Evolutionary conservation across 2,797 vertebrate genomes (phyloP).

Genomic region (Trematocara caparti): DNA sequence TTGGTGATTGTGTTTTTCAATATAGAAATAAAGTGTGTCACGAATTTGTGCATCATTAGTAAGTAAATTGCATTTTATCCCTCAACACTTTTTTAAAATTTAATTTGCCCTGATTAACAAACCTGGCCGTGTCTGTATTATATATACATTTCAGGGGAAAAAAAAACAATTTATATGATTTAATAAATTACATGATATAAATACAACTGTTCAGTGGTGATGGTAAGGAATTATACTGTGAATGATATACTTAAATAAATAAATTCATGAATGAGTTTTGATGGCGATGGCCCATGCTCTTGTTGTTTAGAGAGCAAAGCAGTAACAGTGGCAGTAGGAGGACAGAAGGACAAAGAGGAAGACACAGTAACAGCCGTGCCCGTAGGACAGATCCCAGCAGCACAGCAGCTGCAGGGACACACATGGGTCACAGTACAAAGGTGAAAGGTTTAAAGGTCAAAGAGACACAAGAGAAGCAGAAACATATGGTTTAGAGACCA

Average conservation of each 20-base stretch:
- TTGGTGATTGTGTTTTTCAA: not conserved
- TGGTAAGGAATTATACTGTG: not conserved
- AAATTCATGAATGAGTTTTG: not conserved
- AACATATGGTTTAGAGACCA: slow-evolving; percentile 30
- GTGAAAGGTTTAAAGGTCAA: slow-evolving; percentile 27
- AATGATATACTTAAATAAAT: not conserved
- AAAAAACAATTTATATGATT: not conserved
- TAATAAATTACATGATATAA: not conserved
- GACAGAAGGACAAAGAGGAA: slow-evolving; percentile 61
- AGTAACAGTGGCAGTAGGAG: slow-evolving; percentile 61
- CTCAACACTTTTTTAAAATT: not conserved
- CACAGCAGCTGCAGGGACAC: slow-evolving; percentile 52
- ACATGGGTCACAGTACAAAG: slow-evolving; percentile 1
- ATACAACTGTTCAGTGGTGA: not conserved
- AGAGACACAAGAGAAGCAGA: slow-evolving; percentile 15
- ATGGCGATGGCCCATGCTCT: not conserved
- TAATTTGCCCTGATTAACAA: not conserved
- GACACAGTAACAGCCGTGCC: slow-evolving; percentile 52
- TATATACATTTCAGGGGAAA: not conserved
- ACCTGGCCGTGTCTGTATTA: not conserved
- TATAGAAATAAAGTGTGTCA: not conserved
- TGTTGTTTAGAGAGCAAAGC: slow-evolving; percentile 41
- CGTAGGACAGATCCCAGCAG: slow-evolving; percentile 59
- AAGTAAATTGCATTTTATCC: not conserved
- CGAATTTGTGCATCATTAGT: not conserved